Evolutionary conservation across 1,140 invertebrate genomes (phyloP).

Genomic region (Penaeus japonicus): DNA sequence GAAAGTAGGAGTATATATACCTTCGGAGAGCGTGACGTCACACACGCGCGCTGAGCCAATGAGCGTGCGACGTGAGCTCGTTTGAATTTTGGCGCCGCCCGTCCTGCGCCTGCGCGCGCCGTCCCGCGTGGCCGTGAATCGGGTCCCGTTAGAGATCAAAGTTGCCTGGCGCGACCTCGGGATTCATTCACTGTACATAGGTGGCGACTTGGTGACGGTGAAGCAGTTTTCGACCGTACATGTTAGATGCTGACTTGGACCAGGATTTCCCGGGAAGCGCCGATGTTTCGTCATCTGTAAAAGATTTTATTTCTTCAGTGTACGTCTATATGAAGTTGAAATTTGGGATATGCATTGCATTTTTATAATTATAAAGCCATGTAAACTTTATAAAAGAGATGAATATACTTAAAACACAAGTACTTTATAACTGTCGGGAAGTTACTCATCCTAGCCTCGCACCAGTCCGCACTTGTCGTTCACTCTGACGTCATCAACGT

Average conservation of each 20-base stretch:
- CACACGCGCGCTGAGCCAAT: conserved; percentile 3
- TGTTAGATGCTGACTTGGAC: background rate
- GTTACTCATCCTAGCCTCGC: conserved; percentile 52
- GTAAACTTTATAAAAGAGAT: background rate
- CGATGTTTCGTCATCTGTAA: conserved; percentile 16
- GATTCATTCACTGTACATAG: conserved; percentile 46
- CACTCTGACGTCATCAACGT: conserved; percentile 35
- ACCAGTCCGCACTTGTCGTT: conserved; percentile 14
- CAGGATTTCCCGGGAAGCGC: conserved; percentile 8
- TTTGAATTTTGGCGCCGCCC: conserved; percentile 37
- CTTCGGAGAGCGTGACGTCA: conserved; percentile 36
- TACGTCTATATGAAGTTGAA: no score
- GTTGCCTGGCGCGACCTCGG: conserved; percentile 51
- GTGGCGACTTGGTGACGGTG: conserved; percentile 9
- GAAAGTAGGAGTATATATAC: conserved; percentile 52
- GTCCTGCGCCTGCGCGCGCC: conserved; percentile 44
- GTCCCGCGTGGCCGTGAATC: conserved; percentile 57
- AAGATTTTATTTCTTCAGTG: no score
- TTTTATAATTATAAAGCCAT: background rate
- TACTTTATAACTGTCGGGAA: conserved; percentile 24
- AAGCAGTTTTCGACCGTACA: conserved; percentile 42
- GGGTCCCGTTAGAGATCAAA: conserved; percentile 56
- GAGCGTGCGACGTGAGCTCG: conserved; percentile 2
- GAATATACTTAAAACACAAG: background rate
- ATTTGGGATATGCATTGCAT: no score